A percentile compares a stretch with the other conserved stretches of the same genome.
These are phyloP conservation scores for Lutjanus argentimaculatus DNA, from an alignment of 2,797 vertebrate species.

Conservation along the genomic window DNA sequence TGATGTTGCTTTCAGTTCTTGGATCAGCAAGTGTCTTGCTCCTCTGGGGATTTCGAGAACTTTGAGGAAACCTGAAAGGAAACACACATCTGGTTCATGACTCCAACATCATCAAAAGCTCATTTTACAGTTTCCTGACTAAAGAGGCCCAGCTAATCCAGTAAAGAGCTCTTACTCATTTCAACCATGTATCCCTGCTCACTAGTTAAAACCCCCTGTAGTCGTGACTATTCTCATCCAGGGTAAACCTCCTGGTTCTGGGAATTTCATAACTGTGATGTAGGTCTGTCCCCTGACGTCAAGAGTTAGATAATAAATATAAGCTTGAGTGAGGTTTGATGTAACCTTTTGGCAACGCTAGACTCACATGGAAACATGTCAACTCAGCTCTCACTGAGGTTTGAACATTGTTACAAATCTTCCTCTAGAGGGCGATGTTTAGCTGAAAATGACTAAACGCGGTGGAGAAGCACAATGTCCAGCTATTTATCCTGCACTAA, in stretches of 20 bases:
- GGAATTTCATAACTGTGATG: constrained; percentile 25
- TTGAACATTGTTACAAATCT: constrained; percentile 18
- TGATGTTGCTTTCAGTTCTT: constrained; percentile 90
- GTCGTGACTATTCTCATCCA: constrained; percentile 17
- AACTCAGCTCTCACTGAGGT: constrained; percentile 9
- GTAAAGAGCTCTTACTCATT: constrained; percentile 43
- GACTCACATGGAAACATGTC: constrained; percentile 45
- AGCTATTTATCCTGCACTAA: constrained; percentile 32
- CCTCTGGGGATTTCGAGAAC: constrained; percentile 96
- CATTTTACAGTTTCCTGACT: constrained; percentile 42
- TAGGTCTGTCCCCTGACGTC: constrained; percentile 11
- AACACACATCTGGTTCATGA: constrained; percentile 48
- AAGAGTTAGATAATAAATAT: constrained; percentile 45
- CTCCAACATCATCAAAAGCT: constrained; percentile 28
- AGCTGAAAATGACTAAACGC: constrained; percentile 41
- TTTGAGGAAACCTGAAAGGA: constrained; percentile 88
- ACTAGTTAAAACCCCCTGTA: constrained; percentile 32
- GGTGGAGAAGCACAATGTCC: background rate
- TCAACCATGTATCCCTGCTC: constrained; percentile 22
- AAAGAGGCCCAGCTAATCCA: constrained; percentile 32
- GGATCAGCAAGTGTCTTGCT: constrained; percentile 95
- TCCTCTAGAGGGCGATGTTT: constrained; percentile 77
- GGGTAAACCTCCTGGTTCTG: constrained; percentile 38
- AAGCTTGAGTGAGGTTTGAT: constrained; percentile 28
- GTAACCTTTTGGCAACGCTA: constrained; percentile 44